Evolutionary conservation across 1,140 invertebrate species (phyloP), one percentile per base, ranked within the genome.

Genomic region (Lysiphlebus fabarum): DNA sequence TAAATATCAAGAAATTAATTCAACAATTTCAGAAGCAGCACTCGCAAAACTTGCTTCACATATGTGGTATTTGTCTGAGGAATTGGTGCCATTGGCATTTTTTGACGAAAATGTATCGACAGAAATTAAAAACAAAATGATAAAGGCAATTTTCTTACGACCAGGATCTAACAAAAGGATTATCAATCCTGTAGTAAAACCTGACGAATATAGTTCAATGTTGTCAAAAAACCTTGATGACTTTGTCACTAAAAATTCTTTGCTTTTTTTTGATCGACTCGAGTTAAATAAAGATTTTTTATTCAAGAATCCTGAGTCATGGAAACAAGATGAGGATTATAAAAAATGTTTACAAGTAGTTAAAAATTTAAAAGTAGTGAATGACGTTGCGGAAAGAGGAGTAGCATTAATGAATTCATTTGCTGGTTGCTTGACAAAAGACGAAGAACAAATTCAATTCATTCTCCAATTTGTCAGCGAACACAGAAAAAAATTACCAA

Each of bases 401-500:
- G 70, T 77, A 7, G 71, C 72, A 53, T 51, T 79, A 7, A 72
- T 76, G 59, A 63, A 72, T 63, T 71, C 75, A 48, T 77, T 69
- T 59, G 63, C 76, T 51, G 54, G 33, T 8, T 17, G 55, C 1
- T 37, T 71, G 7, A 71, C 66, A 17, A 62, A 64, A 41, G 41
- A 66, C 70, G 57, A 69, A 64, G 50, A 78, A 43, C 68, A 80
- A 72, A 54, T 53, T 55, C 50, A 70, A 65, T 61, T 65, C 59
- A 34, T 63, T 61, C n/a, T 64, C 45, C 45, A 74, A 44, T 43
- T 70, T 63, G 58, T 76, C 48, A 7, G 48, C 12, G 59, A 78
- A 69, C 42, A 63, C 70, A 12, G 56, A 2, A 57, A 48, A 50
- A 49, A 17, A 17, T 17, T 17, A 17, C 17, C 17, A 3, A 17